Conservation (phyloP, 2,797 vertebrate species). For the Odontamblyopus lacepedii region DNA sequence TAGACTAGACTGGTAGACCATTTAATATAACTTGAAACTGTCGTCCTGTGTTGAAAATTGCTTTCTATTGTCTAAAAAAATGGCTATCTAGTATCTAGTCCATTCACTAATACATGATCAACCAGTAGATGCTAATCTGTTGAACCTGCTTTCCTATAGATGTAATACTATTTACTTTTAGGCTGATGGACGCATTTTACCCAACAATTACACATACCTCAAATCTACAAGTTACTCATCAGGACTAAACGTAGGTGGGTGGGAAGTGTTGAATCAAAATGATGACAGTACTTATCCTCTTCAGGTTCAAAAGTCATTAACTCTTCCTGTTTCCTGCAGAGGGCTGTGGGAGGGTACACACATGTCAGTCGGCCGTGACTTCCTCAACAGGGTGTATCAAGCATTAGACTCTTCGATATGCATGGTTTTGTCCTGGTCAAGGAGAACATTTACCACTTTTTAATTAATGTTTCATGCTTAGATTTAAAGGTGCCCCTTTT, state of each 20-base stretch:
- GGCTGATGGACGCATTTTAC: slow-evolving; percentile 10
- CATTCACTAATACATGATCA: not conserved
- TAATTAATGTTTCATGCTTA: slow-evolving; percentile 2
- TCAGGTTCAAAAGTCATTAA: slow-evolving; percentile 67
- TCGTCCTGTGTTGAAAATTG: too few relatives aligned
- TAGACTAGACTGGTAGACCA: too few relatives aligned
- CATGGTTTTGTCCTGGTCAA: not conserved
- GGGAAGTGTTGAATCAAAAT: slow-evolving; percentile 45
- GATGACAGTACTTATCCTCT: slow-evolving; percentile 71
- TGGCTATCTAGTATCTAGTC: too few relatives aligned
- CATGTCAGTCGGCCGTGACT: slow-evolving; percentile 50
- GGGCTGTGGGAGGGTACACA: slow-evolving; percentile 41
- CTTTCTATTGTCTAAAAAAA: too few relatives aligned
- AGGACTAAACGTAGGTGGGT: slow-evolving; percentile 31
- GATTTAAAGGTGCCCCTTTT: too few relatives aligned
- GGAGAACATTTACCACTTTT: slow-evolving; percentile 17
- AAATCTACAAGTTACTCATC: slow-evolving; percentile 18
- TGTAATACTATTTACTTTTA: not conserved
- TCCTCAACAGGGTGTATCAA: slow-evolving; percentile 52
- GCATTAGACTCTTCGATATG: slow-evolving; percentile 16
- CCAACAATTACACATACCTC: not conserved
- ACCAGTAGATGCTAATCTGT: slow-evolving; percentile 21
- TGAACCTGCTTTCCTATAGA: not conserved
- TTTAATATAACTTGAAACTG: too few relatives aligned
- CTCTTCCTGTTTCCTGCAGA: slow-evolving; percentile 75